Conservation (phyloP, 2,113 vertebrate species). For the Malurus elegans region DNA sequence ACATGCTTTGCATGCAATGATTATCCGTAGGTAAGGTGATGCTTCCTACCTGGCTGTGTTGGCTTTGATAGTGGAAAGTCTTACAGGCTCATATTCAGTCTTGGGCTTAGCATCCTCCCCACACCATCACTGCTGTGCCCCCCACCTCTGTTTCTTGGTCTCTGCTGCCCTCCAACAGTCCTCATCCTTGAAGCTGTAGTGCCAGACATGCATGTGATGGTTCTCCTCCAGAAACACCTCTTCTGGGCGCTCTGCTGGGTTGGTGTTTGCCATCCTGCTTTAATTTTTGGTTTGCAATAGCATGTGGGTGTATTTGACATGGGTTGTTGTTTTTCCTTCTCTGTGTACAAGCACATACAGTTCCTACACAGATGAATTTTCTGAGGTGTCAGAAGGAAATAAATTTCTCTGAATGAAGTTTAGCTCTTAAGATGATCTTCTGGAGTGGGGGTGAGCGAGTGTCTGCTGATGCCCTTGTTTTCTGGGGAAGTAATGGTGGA, state of each 20-base stretch:
- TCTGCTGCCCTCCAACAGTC: neutral
- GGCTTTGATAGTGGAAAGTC: neutral
- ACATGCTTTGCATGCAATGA: neutral
- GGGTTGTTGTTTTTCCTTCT: neutral
- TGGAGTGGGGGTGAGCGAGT: neutral
- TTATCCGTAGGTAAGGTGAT: neutral
- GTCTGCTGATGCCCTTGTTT: neutral
- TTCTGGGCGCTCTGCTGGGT: neutral
- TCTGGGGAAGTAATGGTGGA: neutral
- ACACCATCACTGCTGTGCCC: rapidly evolving
- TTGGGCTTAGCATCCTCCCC: neutral
- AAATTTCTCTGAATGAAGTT: neutral
- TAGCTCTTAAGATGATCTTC: neutral
- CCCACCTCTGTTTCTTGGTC: neutral
- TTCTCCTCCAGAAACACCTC: neutral
- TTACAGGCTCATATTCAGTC: rapidly evolving
- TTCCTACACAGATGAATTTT: neutral
- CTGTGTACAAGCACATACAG: neutral
- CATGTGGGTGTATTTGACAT: neutral
- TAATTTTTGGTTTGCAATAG: neutral
- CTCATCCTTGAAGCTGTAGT: neutral
- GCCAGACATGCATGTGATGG: rapidly evolving
- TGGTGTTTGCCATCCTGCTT: neutral
- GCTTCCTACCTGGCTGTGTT: neutral
- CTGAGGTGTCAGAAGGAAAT: neutral